These are phyloP conservation scores for Pogonomyrmex barbatus DNA, from an alignment of 1,140 invertebrate species.

Conservation along the genomic window DNA sequence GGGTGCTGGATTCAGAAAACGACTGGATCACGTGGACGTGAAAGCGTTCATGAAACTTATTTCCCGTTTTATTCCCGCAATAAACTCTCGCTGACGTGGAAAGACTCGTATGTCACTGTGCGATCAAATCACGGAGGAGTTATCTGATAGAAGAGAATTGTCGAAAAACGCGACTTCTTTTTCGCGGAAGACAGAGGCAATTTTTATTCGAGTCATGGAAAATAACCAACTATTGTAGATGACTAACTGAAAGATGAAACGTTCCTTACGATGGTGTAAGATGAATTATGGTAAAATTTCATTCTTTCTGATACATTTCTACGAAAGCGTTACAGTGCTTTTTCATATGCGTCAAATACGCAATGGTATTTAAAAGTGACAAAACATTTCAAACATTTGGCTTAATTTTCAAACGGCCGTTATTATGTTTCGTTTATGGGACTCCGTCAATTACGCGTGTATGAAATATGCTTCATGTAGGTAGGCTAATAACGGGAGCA, in stretches of 20 bases:
- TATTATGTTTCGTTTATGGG: background rate
- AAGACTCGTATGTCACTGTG: background rate
- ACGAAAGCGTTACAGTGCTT: too few species aligned
- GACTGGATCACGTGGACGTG: background rate
- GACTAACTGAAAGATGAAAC: background rate
- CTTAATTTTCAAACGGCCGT: background rate
- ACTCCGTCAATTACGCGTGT: background rate
- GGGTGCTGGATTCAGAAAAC: conserved; percentile 35
- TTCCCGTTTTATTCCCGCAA: conserved; percentile 10
- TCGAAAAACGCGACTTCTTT: background rate
- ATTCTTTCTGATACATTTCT: too few species aligned
- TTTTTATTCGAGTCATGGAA: background rate
- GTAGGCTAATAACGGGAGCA: conserved; percentile 57
- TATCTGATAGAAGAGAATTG: background rate
- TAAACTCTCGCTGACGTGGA: conserved; percentile 27
- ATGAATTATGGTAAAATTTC: background rate
- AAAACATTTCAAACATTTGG: background rate
- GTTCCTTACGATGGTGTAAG: background rate
- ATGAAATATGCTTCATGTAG: background rate
- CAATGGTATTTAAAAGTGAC: background rate
- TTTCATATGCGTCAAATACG: too few species aligned
- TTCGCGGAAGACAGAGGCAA: too few species aligned
- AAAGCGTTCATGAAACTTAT: background rate
- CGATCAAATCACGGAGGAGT: background rate
- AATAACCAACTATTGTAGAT: background rate